These are phyloP conservation scores for Neodiprion virginianus DNA, from an alignment of 1,140 invertebrate genomes.

Conservation along the genomic window DNA sequence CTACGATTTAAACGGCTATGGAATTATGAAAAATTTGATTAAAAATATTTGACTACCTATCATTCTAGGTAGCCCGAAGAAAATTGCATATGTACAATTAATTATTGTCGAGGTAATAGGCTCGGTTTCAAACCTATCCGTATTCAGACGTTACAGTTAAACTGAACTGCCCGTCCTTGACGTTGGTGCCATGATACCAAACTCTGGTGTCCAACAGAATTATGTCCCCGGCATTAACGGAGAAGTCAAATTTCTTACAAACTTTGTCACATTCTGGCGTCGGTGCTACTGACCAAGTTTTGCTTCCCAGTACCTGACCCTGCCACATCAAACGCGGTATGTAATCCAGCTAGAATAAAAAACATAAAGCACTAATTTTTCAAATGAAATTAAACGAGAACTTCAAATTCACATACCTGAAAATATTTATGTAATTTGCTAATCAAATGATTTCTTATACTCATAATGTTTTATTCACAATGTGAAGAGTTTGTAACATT, in stretches of 20 bases:
- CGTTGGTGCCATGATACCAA: conserved; percentile 91
- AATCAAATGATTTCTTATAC: conserved; percentile 33
- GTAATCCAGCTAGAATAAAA: conserved; percentile 80
- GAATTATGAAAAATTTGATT: background rate
- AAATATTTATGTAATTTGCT: conserved; percentile 14
- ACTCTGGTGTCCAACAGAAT: conserved; percentile 88
- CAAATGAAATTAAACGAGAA: background rate
- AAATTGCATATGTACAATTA: conserved; percentile 3
- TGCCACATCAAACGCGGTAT: conserved; percentile 93
- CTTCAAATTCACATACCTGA: background rate
- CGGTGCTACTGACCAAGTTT: conserved; percentile 85
- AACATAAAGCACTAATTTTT: conserved; percentile 13
- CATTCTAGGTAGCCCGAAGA: background rate
- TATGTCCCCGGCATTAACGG: conserved; percentile 86
- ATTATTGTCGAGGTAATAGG: background rate
- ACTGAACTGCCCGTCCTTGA: conserved; percentile 84
- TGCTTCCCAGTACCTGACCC: conserved; percentile 86
- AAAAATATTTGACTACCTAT: background rate
- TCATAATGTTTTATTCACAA: conserved; percentile 35
- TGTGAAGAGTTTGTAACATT: too few species aligned
- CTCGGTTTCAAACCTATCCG: conserved; percentile 64
- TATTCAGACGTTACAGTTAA: conserved; percentile 93
- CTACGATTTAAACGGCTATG: too few species aligned
- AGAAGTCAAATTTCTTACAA: conserved; percentile 77
- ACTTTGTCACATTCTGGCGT: conserved; percentile 86